Conservation (phyloP, 2,113 vertebrate genomes). For the Forbesichthys papilliferus region DNA sequence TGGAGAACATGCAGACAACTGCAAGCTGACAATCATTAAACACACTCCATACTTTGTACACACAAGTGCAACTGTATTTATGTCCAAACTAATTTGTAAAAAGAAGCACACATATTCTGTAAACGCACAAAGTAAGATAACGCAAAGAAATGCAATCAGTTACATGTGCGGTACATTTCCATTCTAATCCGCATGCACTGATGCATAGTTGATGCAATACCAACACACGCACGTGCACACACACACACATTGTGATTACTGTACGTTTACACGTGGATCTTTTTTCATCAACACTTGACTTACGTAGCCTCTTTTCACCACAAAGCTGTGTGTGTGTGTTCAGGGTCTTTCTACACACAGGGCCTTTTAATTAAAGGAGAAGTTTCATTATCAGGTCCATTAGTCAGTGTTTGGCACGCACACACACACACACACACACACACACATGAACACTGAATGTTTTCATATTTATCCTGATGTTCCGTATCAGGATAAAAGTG, state of each 20-base stretch:
- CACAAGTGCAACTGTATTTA: too few relatives aligned
- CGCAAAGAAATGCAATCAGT: background rate
- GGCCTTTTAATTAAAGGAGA: slow-evolving; percentile 71
- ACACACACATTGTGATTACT: slow-evolving; percentile 6
- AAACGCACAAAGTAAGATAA: too few relatives aligned
- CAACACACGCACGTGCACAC: background rate
- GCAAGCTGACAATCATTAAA: too few relatives aligned
- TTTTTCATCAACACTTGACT: slow-evolving; percentile 39
- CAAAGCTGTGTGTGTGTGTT: slow-evolving; percentile 15
- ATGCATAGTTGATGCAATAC: background rate
- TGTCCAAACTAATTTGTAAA: too few relatives aligned
- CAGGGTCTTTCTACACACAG: slow-evolving; percentile 27
- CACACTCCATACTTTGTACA: too few relatives aligned
- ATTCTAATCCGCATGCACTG: background rate
- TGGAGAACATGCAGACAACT: too few relatives aligned
- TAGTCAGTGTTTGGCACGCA: slow-evolving; percentile 57
- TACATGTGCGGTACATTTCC: background rate
- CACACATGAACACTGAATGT: slow-evolving; percentile 5
- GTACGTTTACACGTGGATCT: slow-evolving; percentile 33
- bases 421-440: slow-evolving; percentile 6
- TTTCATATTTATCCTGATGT: slow-evolving; percentile 59
- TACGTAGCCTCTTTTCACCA: slow-evolving; percentile 20
- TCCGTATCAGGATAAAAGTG: slow-evolving; percentile 46
- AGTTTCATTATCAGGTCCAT: slow-evolving; percentile 70
- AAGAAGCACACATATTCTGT: too few relatives aligned